Evolutionary conservation across 2,113 vertebrate species (phyloP), one percentile per base, ranked within the genome.

Genomic region (Fregata magnificens): DNA sequence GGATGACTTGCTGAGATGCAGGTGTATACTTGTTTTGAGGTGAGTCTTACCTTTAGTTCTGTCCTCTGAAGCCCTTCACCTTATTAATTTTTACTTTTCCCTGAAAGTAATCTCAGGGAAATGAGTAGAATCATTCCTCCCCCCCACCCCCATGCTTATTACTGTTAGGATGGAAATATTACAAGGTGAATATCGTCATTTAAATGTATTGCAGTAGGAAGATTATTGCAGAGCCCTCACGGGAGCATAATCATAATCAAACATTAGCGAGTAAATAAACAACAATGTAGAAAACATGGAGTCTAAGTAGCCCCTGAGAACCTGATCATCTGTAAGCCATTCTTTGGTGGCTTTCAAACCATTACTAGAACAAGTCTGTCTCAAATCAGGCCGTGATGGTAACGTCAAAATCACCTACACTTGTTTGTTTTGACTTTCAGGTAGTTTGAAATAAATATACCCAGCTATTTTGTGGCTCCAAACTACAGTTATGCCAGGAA

Each of bases 381-480:
- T 81, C 38, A 59, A 72, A 52, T 56, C 47, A 70, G 67, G 45
- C 52, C 6, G 1, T 13, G 49, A 32, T 20, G 10, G 8, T 65
- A 63, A 76, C 66, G 63, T 69, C 45, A 86, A 95, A 82, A 74
- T 97, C 77, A 87, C 53, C 19, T 38, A 78, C 3, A 4, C n/a
- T 38, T 55, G 42, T 97, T 90, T 96, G 53, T 62, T 92, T 93
- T 88, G 24, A 67, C 58, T 98, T 97, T 80, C 95, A 98, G 97
- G 77, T 70, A 62, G 16, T 28, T 73, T 74, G 82, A 90, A 78
- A 26, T 45, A 77, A 95, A 49, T 25, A 70, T 5, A 44, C 28
- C 26, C 59, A 53, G 36, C 21, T 91, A 5, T n/a, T 72, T 66
- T 13, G 56, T 91, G 82, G 28, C 36, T 81, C 72, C 40, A 56